Percentiles rank a stretch among this genome's conserved stretches.
Evolutionary conservation across 2,888 invertebrate species (phyloP).

Genomic region (Nebria salina): DNA sequence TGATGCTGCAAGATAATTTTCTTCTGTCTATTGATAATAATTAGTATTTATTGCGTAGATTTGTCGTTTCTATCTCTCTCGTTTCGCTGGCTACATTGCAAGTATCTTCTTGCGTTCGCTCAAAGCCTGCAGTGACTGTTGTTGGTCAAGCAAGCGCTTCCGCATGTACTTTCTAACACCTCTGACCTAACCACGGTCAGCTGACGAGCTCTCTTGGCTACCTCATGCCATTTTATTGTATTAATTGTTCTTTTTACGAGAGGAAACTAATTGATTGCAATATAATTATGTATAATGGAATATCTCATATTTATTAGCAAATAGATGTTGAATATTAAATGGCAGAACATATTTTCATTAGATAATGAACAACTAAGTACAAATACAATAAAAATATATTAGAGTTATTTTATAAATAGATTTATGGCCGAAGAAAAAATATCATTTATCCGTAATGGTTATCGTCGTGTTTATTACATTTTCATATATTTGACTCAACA

Average conservation of each 20-base stretch:
- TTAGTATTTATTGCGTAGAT: slow-evolving; percentile 13
- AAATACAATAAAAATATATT: neutral
- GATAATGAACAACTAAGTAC: neutral
- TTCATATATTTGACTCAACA: too few species aligned
- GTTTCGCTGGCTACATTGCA: neutral
- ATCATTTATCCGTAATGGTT: neutral
- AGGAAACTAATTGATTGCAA: neutral
- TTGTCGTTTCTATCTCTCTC: neutral
- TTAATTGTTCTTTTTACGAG: neutral
- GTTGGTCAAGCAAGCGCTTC: slow-evolving; percentile 36
- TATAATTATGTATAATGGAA: too few species aligned
- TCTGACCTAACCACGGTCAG: slow-evolving; percentile 45
- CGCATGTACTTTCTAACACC: slow-evolving; percentile 44
- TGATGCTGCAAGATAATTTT: neutral
- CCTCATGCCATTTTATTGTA: slow-evolving; percentile 18
- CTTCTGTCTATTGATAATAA: slow-evolving; percentile 12
- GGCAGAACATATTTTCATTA: neutral
- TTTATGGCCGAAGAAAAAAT: neutral
- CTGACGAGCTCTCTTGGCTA: slow-evolving; percentile 3
- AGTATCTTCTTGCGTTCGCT: slow-evolving; percentile 15
- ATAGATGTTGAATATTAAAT: too few species aligned
- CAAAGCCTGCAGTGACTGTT: neutral
- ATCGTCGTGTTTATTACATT: neutral
- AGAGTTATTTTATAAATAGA: neutral
- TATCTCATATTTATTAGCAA: too few species aligned